Evolutionary conservation across 2,797 vertebrate species (phyloP).

Genomic region (Phrynocephalus forsythii): DNA sequence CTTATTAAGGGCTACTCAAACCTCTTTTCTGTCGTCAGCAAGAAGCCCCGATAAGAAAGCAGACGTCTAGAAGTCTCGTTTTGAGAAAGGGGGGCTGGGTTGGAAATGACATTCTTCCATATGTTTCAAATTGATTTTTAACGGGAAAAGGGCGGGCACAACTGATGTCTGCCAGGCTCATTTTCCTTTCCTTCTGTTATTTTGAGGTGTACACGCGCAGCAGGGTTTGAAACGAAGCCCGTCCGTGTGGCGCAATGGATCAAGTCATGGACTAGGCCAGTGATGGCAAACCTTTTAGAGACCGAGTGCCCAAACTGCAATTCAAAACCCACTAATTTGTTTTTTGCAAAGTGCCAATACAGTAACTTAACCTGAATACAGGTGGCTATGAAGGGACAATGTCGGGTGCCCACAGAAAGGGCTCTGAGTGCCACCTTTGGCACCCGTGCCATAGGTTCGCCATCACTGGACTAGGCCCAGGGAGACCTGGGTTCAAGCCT

Average conservation of each 20-base stretch:
- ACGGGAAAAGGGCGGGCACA: conserved; percentile 1
- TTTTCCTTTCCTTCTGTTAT: neutral
- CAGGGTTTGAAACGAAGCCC: neutral
- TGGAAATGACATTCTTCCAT: conserved; percentile 21
- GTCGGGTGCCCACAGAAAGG: too few relatives aligned
- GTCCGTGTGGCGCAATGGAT: neutral
- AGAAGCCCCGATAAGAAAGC: conserved; percentile 30
- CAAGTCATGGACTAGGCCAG: neutral
- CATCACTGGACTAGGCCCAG: too few relatives aligned
- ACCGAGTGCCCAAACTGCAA: too few relatives aligned
- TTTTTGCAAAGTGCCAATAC: too few relatives aligned
- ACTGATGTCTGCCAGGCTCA: neutral
- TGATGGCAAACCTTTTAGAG: too few relatives aligned
- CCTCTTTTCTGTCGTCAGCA: conserved; percentile 38
- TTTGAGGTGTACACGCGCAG: neutral
- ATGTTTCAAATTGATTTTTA: conserved; percentile 33
- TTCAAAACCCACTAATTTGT: too few relatives aligned
- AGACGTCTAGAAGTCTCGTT: conserved; percentile 22
- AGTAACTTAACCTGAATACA: too few relatives aligned
- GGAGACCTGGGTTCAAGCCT: too few relatives aligned
- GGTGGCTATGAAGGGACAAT: too few relatives aligned
- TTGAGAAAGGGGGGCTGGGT: neutral
- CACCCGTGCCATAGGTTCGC: too few relatives aligned
- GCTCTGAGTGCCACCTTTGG: too few relatives aligned
- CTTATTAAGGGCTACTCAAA: conserved; percentile 19